These are phyloP conservation scores for Molanna angustata DNA, from an alignment of 2,888 invertebrate genomes.

Conservation along the genomic window DNA sequence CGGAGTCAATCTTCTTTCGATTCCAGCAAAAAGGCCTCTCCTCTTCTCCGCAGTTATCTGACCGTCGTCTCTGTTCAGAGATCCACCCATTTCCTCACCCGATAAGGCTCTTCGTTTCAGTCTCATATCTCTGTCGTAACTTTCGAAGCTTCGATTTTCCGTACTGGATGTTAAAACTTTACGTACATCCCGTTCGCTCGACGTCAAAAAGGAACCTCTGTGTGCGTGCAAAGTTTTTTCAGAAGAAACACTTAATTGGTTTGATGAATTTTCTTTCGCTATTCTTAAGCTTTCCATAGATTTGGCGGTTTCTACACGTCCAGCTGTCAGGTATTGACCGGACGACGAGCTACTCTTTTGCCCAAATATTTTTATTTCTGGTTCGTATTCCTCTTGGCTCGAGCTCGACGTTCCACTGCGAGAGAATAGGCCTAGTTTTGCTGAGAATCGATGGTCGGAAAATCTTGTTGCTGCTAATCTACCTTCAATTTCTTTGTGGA, in stretches of 20 bases:
- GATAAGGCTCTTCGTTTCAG: slow-evolving; percentile 59
- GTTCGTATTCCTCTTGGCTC: slow-evolving; percentile 66
- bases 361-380: slow-evolving; percentile 50
- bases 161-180: slow-evolving; percentile 43
- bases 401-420: slow-evolving; percentile 65
- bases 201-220: slow-evolving; percentile 61
- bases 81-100: slow-evolving; percentile 56
- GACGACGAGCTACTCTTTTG: slow-evolving; percentile 46
- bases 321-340: slow-evolving; percentile 55
- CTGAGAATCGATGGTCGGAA: slow-evolving; percentile 43
- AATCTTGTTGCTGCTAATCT: slow-evolving; percentile 24
- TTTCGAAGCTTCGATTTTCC: slow-evolving; percentile 62
- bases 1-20: slow-evolving; percentile 57
- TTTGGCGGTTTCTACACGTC: slow-evolving; percentile 59
- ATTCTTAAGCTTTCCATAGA: slow-evolving; percentile 71
- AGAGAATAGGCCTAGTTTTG: slow-evolving; percentile 53
- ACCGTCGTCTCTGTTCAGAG: slow-evolving; percentile 39
- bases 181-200: slow-evolving; percentile 65
- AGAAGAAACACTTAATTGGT: slow-evolving; percentile 55
- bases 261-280: slow-evolving; percentile 51
- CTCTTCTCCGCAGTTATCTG: slow-evolving; percentile 60
- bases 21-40: slow-evolving; percentile 66
- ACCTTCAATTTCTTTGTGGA: slow-evolving; percentile 42
- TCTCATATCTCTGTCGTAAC: slow-evolving; percentile 54
- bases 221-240: slow-evolving; percentile 45